Conservation (phyloP, 2,113 vertebrate species). For the Chaetorhynchus papuensis region DNA sequence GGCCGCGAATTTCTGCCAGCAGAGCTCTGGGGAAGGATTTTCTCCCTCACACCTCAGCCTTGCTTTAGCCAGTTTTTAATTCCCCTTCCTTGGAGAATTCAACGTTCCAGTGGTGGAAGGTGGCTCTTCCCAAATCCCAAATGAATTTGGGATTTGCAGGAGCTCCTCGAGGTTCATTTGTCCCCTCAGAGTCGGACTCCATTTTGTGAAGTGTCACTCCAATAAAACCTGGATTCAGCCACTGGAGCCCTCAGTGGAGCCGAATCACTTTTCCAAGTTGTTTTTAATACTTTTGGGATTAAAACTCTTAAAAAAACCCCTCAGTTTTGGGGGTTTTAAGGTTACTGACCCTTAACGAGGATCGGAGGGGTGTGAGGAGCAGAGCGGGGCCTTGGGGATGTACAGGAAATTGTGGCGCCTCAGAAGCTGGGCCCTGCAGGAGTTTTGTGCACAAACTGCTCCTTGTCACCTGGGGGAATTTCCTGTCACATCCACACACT, state of each 20-base stretch:
- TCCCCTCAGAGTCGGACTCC: neutral
- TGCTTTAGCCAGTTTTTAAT: neutral
- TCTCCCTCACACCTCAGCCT: neutral
- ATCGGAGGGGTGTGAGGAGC: neutral
- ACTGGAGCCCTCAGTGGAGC: constrained; percentile 20
- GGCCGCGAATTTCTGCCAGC: neutral
- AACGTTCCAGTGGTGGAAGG: neutral
- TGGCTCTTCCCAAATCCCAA: neutral
- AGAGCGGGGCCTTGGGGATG: constrained; percentile 20
- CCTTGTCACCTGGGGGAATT: neutral
- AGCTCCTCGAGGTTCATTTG: neutral
- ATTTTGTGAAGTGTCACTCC: neutral
- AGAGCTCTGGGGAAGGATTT: neutral
- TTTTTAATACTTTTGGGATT: constrained; percentile 68
- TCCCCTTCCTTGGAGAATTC: neutral
- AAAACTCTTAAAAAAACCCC: constrained; percentile 28
- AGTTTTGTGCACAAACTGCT: neutral
- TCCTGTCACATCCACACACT: neutral
- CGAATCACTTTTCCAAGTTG: constrained; percentile 38
- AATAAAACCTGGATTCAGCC: constrained; percentile 65
- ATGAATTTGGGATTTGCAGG: neutral
- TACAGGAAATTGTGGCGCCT: neutral
- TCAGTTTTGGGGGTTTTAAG: neutral
- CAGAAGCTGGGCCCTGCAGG: neutral
- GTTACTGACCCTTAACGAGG: accelerated